These are phyloP conservation scores for Drosophila dives DNA, from an alignment of 2,888 invertebrate species.

Conservation along the genomic window DNA sequence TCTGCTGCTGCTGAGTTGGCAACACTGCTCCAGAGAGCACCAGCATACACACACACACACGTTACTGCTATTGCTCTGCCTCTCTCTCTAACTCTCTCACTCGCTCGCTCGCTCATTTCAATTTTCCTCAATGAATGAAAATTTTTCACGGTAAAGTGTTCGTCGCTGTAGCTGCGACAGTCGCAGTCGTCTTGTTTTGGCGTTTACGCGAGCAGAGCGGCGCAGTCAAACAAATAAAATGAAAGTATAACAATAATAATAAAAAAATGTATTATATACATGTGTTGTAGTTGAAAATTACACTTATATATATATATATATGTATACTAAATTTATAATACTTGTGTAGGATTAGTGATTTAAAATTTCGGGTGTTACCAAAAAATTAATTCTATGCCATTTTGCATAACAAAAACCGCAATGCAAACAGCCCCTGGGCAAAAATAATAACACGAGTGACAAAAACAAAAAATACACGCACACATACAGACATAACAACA, in stretches of 20 bases:
- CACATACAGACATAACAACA: slow-evolving; percentile 43
- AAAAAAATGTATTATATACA: not conserved
- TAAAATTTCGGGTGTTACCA: slow-evolving; percentile 44
- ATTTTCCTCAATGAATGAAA: slow-evolving; percentile 81
- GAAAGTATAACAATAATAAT: slow-evolving; percentile 8
- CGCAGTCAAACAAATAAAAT: slow-evolving; percentile 43
- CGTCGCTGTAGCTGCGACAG: slow-evolving; percentile 39
- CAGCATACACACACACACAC: slow-evolving; percentile 6
- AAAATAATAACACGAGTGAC: slow-evolving; percentile 59
- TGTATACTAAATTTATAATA: slow-evolving; percentile 11
- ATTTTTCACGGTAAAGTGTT: slow-evolving; percentile 76
- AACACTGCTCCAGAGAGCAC: slow-evolving; percentile 54
- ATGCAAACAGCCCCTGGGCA: slow-evolving; percentile 63
- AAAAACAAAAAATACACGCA: slow-evolving; percentile 42
- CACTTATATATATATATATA: slow-evolving; percentile 7
- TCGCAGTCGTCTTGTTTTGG: slow-evolving; percentile 56
- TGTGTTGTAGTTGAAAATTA: slow-evolving; percentile 8
- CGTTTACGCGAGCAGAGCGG: slow-evolving; percentile 59
- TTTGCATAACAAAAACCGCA: slow-evolving; percentile 73
- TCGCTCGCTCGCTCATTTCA: slow-evolving; percentile 68
- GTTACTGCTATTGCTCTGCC: slow-evolving; percentile 13
- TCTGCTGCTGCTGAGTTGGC: slow-evolving; percentile 61
- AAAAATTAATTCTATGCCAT: slow-evolving; percentile 52
- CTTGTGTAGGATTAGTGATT: slow-evolving; percentile 20
- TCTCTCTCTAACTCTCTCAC: slow-evolving; percentile 15